Evolutionary conservation across 2,888 invertebrate genomes (phyloP), one percentile per base, ranked within the genome.

Genomic region (Lasioglossum vierecki): DNA sequence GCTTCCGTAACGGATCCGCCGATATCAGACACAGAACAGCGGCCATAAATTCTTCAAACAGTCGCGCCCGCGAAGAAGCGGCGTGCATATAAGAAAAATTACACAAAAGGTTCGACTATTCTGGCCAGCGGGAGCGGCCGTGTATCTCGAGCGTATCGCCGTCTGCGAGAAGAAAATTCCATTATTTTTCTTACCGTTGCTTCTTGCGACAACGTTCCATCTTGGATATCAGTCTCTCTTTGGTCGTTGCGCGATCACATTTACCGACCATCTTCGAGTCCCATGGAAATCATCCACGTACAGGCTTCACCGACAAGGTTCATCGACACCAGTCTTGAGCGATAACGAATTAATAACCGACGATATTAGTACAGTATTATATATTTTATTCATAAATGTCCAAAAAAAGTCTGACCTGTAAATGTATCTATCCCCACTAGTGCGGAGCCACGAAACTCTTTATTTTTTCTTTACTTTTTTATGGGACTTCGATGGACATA

Each of bases 181-280:
- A 84, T 84, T 83, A 83, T 60, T 83, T 57, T 35, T 53, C 13
- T 35, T 13, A 22, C 46, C 22, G 68, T 49, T 39, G 44, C 39
- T 60, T 76, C 57, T 74, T 41, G 83, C n/a, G 83, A 70, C 83
- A 77, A 35, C 73, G 35, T 83, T 6, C 77, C 83, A 49, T 83
- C 83, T 26, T 77, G 72, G 41, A 46, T 75, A 84, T 84, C 63
- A 70, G 73, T 83, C 84, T 83, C 49, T 70, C 4, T 78, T 74
- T 60, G 46, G 35, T 49, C 70, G 57, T 44, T 49, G 18, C 77
- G 39, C 68, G 83, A 83, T 78, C 60, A 76, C 70, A 71, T 84
- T 78, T 83, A 39, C 66, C 66, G 13, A 22, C 66, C 35, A 68
- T 4, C 30, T 63, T 30, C 30, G 22, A 22, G 22, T 53, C 22